Conservation (phyloP, 2,113 vertebrate species). For the Oncorhynchus nerka region DNA sequence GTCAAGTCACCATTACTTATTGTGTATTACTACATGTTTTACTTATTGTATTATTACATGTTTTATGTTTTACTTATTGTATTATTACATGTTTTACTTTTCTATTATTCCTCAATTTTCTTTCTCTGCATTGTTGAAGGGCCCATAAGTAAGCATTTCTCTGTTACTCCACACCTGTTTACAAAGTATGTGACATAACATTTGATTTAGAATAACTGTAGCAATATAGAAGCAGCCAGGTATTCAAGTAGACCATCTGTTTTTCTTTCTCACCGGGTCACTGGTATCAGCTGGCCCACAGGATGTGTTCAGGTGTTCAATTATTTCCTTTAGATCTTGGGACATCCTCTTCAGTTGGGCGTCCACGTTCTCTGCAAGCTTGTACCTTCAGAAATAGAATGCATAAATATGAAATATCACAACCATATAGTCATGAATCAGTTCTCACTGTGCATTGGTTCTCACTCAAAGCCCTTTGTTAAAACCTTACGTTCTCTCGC, state of each 20-base stretch:
- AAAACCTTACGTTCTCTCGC: slow-evolving; percentile 83
- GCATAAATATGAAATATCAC: not conserved
- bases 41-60: no score
- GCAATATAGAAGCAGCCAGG: not conserved
- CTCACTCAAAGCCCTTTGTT: no score
- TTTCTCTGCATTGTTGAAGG: no score
- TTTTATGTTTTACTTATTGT: no score
- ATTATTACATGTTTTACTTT: no score
- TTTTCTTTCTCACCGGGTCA: slow-evolving; percentile 75
- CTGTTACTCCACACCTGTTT: no score
- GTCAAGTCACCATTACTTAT: no score
- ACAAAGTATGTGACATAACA: no score
- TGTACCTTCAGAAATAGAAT: slow-evolving; percentile 73
- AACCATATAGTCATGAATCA: not conserved
- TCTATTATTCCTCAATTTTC: no score
- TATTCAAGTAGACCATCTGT: not conserved
- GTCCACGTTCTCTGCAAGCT: slow-evolving; percentile 88
- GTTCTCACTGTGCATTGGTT: not conserved
- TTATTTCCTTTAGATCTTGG: slow-evolving; percentile 91
- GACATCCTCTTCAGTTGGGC: slow-evolving; percentile 89
- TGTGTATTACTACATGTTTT: no score
- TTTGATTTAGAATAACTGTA: no score
- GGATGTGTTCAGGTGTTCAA: slow-evolving; percentile 84
- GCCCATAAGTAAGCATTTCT: no score
- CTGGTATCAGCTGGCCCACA: slow-evolving; percentile 76